These are phyloP conservation scores for Oeneis ivallda DNA, from an alignment of 2,888 invertebrate species.

Conservation along the genomic window DNA sequence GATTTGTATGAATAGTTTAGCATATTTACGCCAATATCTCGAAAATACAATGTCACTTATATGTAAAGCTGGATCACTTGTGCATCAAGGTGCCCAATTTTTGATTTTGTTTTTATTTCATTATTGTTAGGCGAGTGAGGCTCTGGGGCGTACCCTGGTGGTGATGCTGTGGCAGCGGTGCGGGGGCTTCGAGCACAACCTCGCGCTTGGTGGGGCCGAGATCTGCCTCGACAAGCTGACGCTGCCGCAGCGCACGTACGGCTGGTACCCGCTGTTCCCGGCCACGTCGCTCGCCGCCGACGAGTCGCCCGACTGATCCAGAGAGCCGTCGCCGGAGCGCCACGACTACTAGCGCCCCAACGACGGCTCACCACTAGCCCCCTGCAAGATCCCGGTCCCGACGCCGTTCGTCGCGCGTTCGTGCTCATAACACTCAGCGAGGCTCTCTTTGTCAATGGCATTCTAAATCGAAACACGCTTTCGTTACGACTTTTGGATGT, in stretches of 20 bases:
- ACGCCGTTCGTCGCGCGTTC: background rate
- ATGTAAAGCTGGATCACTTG: no score
- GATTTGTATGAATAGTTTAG: no score
- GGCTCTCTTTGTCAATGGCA: background rate
- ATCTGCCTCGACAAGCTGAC: constrained; percentile 91
- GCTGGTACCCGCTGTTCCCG: constrained; percentile 96
- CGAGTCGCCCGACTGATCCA: constrained; percentile 80
- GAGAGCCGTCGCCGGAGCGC: constrained; percentile 79
- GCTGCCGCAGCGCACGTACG: constrained; percentile 89
- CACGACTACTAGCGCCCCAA: constrained; percentile 61
- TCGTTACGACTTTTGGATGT: background rate
- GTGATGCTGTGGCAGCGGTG: constrained; percentile 97
- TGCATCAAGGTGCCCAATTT: no score
- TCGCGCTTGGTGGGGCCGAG: constrained; percentile 90
- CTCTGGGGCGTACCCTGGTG: constrained; percentile 89
- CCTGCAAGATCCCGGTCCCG: background rate
- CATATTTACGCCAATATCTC: no score
- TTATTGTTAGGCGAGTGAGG: constrained; percentile 84
- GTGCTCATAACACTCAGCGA: background rate
- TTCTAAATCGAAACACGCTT: background rate
- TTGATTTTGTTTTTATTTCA: background rate
- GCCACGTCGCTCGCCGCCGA: constrained; percentile 89
- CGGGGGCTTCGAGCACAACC: constrained; percentile 92
- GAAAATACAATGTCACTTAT: no score
- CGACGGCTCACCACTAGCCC: constrained; percentile 57